These are phyloP conservation scores for Liolophura sinensis DNA, from an alignment of 1,140 invertebrate species.

Conservation along the genomic window DNA sequence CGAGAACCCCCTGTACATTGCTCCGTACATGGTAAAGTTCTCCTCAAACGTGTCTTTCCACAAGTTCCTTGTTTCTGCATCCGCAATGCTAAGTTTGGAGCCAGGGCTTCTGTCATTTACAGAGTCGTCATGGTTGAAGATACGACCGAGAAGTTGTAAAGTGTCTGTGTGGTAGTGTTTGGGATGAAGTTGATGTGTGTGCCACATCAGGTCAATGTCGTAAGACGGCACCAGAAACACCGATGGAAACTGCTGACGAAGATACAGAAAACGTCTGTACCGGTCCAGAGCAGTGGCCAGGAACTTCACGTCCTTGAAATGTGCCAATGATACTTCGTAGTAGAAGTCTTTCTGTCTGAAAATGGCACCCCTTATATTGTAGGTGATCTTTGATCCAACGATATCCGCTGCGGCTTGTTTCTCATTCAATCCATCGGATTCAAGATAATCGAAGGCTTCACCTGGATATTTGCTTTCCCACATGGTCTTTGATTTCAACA, in stretches of 20 bases:
- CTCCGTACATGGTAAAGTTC: slow-evolving; percentile 43
- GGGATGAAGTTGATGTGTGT: slow-evolving; percentile 56
- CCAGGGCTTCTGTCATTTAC: slow-evolving; percentile 55
- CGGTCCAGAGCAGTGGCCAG: slow-evolving; percentile 51
- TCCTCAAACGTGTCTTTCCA: slow-evolving; percentile 47
- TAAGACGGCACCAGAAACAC: slow-evolving; percentile 60
- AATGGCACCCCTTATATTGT: slow-evolving; percentile 47
- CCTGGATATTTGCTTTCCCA: slow-evolving; percentile 10
- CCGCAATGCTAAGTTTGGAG: slow-evolving; percentile 49
- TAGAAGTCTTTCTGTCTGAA: slow-evolving; percentile 44
- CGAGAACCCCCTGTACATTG: slow-evolving; percentile 53
- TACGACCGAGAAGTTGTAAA: slow-evolving; percentile 45
- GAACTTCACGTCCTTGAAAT: slow-evolving; percentile 53
- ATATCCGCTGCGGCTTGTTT: neutral
- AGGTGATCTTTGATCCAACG: slow-evolving; percentile 25
- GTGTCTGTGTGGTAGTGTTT: slow-evolving; percentile 45
- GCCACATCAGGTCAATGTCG: slow-evolving; percentile 58
- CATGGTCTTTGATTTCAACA: slow-evolving; percentile 6
- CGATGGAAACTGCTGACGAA: slow-evolving; percentile 53
- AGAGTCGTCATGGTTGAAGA: slow-evolving; percentile 53
- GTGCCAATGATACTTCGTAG: slow-evolving; percentile 58
- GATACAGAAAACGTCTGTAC: slow-evolving; percentile 55
- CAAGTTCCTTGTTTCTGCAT: slow-evolving; percentile 34
- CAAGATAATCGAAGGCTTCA: slow-evolving; percentile 12
- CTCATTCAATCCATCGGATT: slow-evolving; percentile 4